Conservation (phyloP, 2,113 vertebrate genomes). For the human region DNA sequence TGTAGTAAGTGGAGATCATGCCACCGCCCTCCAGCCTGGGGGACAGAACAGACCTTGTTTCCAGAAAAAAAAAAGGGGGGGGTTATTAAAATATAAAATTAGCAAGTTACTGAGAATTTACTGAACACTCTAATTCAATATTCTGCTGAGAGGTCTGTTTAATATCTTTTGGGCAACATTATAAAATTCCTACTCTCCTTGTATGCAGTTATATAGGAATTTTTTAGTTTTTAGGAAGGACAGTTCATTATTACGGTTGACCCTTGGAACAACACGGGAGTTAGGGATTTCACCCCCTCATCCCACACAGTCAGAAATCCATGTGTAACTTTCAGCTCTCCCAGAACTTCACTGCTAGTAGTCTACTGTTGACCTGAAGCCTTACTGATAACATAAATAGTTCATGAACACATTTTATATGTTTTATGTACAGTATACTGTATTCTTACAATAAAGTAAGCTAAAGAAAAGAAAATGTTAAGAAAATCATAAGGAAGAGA, state of each 20-base stretch:
- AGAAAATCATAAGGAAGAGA: not conserved
- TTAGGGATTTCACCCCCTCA: not conserved
- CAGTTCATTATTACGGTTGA: not conserved
- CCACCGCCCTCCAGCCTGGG: no score
- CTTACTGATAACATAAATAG: not conserved
- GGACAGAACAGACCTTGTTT: no score
- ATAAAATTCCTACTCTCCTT: not conserved
- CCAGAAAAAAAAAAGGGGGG: no score
- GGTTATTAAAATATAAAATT: conserved; percentile 10
- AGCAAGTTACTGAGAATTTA: conserved; percentile 8
- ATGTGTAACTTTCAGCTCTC: not conserved
- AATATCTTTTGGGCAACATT: not conserved
- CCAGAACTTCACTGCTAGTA: not conserved
- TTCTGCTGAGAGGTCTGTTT: not conserved
- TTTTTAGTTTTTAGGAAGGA: not conserved
- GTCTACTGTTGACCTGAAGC: not conserved
- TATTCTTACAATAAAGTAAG: not conserved
- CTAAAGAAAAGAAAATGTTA: not conserved
- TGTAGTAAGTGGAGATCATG: no score
- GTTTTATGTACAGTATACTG: not conserved
- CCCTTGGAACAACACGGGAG: not conserved
- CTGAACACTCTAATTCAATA: not conserved
- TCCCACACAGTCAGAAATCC: not conserved
- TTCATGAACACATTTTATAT: not conserved
- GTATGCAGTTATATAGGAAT: not conserved